Evolutionary conservation across 1,140 invertebrate genomes (phyloP), one percentile per base, ranked within the genome.

Genomic region (Varroa destructor): DNA sequence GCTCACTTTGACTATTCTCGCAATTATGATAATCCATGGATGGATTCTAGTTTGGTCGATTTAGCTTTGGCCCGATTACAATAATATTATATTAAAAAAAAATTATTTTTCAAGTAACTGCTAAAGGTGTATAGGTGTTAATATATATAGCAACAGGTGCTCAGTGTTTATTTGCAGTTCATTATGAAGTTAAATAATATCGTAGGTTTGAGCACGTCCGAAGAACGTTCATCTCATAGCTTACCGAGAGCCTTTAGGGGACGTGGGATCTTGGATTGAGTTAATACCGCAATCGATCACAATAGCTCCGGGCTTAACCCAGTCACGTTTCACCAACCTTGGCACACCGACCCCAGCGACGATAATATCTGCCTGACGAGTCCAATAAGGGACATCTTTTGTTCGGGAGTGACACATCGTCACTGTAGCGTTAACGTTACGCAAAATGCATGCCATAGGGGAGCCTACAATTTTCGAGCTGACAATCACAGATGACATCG

Each of bases 201-300:
- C 25, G 25, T 25, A 25, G 25, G 25, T 25, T 25, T 51, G 43
- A 6, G 55, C 55, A 51, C 8, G 3, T 51, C 0, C 46, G 8
- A 51, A 51, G 46, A 51, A 51, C 46, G 46, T 5, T 51, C 8
- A 8, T 51, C 46, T 51, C 8, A 8, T 51, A 8, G 46, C 46
- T 51, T 51, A 51, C 12, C 61, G 61, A 37, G 40, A 36, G 61
- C 61, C 61, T 40, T 40, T 40, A 46, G 61, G 12, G 12, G 12
- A 43, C 3, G 61, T 43, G 14, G 61, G 61, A 94, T 91, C 91
- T 81, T 89, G 84, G 75, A 94, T 87, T 2, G 88, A 85, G 81
- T 97, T 98, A 72, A 99, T 99, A 57, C 96, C 96, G 82, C 94
- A 98, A 79, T 99, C 96, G 75, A 99, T 97, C 12, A 99, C 95